These are phyloP conservation scores for Asbolus verrucosus DNA, from an alignment of 1,140 invertebrate genomes.

Conservation along the genomic window DNA sequence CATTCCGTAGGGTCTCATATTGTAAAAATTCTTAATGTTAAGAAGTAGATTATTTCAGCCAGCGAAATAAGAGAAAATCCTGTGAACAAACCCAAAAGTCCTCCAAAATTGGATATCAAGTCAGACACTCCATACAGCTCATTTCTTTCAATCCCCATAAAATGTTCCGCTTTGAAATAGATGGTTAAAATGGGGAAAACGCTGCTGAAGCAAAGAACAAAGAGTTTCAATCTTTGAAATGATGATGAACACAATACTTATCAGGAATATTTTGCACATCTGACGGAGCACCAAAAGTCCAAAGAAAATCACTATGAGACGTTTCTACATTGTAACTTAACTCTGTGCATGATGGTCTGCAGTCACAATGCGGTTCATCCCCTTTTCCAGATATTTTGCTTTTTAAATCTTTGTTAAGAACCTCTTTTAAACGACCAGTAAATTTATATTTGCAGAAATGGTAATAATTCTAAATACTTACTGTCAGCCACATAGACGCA, in stretches of 20 bases:
- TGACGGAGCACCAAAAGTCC: too few relatives aligned
- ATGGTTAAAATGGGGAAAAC: constrained; percentile 64
- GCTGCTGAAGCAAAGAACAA: not conserved
- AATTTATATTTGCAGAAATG: too few relatives aligned
- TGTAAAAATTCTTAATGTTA: constrained; percentile 65
- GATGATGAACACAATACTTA: not conserved
- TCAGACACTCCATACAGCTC: constrained; percentile 70
- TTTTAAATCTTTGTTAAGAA: too few relatives aligned
- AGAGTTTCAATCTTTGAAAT: not conserved
- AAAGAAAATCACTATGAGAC: too few relatives aligned
- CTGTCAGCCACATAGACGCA: constrained; percentile 14
- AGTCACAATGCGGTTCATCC: too few relatives aligned
- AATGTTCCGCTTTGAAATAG: constrained; percentile 69
- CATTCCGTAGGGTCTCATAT: constrained; percentile 43
- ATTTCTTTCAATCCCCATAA: constrained; percentile 67
- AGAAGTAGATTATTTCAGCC: constrained; percentile 64
- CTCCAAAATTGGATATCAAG: constrained; percentile 71
- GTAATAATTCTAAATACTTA: not conserved
- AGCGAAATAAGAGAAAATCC: constrained; percentile 63
- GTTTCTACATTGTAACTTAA: too few relatives aligned
- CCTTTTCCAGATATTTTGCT: too few relatives aligned
- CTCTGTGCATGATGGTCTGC: too few relatives aligned
- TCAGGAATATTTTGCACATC: too few relatives aligned
- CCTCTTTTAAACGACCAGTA: too few relatives aligned
- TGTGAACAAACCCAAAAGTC: constrained; percentile 70